A percentile compares a stretch with the other conserved stretches of the same genome.
Conservation (phyloP, 1,140 invertebrate genomes). For the Atta cephalotes region DNA sequence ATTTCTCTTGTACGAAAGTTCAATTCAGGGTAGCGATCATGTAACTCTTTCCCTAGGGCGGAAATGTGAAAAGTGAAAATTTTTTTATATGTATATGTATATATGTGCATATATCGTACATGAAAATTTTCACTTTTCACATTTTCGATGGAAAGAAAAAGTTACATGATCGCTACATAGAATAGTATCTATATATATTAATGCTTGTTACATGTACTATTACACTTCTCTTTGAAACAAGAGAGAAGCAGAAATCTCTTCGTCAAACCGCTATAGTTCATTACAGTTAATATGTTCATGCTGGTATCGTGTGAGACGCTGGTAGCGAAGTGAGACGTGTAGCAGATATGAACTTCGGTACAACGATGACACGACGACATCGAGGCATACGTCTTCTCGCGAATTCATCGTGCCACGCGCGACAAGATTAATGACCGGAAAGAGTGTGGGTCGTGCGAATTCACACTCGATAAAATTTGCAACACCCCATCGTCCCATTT, state of each 20-base stretch:
- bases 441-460: conserved; percentile 67
- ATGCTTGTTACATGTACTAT: neutral
- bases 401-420: conserved; percentile 66
- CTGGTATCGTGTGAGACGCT: conserved; percentile 4
- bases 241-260: conserved; percentile 38
- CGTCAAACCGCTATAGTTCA: conserved; percentile 43
- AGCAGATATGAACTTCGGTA: conserved; percentile 51
- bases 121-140: no score
- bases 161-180: no score
- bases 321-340: conserved; percentile 40
- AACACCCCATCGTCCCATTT: conserved; percentile 57
- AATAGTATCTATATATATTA: neutral
- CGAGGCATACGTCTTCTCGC: conserved; percentile 66
- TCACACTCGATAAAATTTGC: conserved; percentile 78
- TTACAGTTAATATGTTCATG: conserved; percentile 44
- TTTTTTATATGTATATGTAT: no score
- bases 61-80: no score
- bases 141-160: no score
- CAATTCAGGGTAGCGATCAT: neutral
- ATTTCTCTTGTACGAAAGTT: neutral
- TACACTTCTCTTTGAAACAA: conserved; percentile 26
- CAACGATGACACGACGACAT: conserved; percentile 49
- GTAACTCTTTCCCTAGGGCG: no score
- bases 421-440: conserved; percentile 78
- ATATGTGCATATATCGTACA: no score